These are phyloP conservation scores for Oreotrochilus melanogaster DNA, from an alignment of 2,113 vertebrate genomes.

Conservation along the genomic window DNA sequence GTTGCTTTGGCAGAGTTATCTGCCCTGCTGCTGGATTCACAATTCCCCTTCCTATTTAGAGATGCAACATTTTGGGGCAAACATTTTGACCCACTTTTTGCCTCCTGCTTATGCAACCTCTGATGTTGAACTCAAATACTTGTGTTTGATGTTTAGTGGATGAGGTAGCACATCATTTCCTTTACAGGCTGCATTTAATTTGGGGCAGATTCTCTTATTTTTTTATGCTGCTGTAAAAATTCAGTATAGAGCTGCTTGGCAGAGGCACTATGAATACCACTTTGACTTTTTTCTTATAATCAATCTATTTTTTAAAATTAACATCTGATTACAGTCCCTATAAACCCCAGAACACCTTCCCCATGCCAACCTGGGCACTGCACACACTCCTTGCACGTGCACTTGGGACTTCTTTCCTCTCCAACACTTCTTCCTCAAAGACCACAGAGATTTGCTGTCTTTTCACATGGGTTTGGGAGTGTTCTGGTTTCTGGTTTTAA, in stretches of 20 bases:
- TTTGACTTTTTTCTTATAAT: not conserved
- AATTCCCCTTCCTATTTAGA: constrained; percentile 25
- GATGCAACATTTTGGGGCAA: not conserved
- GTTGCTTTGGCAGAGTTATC: not conserved
- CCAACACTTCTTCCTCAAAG: not conserved
- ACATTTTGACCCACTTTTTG: constrained; percentile 51
- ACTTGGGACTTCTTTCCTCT: not conserved
- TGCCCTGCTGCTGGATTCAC: not conserved
- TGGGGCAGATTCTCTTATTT: not conserved
- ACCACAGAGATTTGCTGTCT: not conserved
- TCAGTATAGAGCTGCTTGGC: not conserved
- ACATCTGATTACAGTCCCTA: not conserved
- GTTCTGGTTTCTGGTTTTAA: not conserved
- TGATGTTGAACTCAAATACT: constrained; percentile 4
- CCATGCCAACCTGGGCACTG: too few species aligned
- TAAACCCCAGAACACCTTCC: not conserved
- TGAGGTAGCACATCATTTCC: not conserved
- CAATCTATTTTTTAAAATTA: not conserved
- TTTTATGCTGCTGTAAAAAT: not conserved
- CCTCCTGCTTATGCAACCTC: not conserved
- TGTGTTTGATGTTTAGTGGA: not conserved
- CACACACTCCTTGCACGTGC: not conserved
- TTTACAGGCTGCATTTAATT: not conserved
- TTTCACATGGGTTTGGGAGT: not conserved
- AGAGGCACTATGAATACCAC: not conserved